Conservation (phyloP, 1,140 invertebrate genomes). For the Drosophila ogumai region DNA sequence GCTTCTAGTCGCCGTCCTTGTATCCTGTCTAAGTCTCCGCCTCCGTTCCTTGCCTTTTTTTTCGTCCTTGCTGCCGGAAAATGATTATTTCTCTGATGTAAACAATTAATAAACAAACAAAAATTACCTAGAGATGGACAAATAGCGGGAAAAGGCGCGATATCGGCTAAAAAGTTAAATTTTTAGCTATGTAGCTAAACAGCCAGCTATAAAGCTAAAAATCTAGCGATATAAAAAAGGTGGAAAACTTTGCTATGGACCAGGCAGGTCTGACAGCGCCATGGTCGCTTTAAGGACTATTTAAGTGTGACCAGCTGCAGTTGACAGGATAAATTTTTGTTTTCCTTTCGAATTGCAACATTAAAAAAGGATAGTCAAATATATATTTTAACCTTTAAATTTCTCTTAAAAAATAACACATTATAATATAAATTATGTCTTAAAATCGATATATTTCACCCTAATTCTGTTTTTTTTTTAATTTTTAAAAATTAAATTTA, state of each 20-base stretch:
- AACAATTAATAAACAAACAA: constrained; percentile 36
- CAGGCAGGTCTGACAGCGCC: neutral
- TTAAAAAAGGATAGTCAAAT: too few relatives aligned
- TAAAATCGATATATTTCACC: neutral
- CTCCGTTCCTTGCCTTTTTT: constrained; percentile 68
- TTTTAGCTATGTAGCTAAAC: too few relatives aligned
- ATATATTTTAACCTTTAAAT: too few relatives aligned
- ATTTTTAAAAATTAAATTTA: neutral
- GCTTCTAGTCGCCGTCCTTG: constrained; percentile 59
- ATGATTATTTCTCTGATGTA: constrained; percentile 42
- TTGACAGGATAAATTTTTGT: neutral
- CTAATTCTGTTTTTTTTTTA: neutral
- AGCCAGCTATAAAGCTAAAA: too few relatives aligned
- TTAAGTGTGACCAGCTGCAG: neutral
- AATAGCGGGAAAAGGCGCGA: too few relatives aligned
- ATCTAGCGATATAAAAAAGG: too few relatives aligned
- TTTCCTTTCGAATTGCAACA: too few relatives aligned
- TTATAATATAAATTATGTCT: neutral
- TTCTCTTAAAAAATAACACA: neutral
- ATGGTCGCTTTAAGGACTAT: neutral
- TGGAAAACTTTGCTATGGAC: too few relatives aligned
- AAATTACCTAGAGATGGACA: neutral
- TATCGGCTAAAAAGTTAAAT: too few relatives aligned
- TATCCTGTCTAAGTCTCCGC: constrained; percentile 40
- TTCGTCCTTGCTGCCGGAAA: constrained; percentile 60